Evolutionary conservation across 2,888 invertebrate genomes (phyloP).

Genomic region (Drosophila robusta): DNA sequence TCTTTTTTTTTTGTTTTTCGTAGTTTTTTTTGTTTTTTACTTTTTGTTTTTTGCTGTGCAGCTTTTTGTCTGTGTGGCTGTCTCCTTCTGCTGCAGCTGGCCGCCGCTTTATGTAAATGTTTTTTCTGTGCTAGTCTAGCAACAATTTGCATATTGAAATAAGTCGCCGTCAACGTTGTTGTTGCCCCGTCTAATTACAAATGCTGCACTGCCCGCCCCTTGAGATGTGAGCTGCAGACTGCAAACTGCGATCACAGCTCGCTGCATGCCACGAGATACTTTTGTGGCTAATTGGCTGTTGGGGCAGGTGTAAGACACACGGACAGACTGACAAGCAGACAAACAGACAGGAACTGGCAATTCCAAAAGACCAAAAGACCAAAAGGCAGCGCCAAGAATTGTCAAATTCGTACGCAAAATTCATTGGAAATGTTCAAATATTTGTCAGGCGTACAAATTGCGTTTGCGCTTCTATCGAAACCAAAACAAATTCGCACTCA

Average conservation of each 20-base stretch:
- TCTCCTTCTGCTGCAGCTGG: constrained; percentile 57
- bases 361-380: constrained; percentile 37
- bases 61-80: constrained; percentile 50
- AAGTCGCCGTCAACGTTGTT: constrained; percentile 43
- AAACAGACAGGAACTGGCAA: constrained; percentile 42
- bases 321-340: constrained; percentile 26
- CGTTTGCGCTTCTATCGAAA: constrained; percentile 65
- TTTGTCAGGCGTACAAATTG: constrained; percentile 78
- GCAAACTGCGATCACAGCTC: constrained; percentile 26
- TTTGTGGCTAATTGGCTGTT: constrained; percentile 66
- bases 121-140: constrained; percentile 49
- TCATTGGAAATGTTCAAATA: constrained; percentile 63
- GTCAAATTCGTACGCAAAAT: constrained; percentile 55
- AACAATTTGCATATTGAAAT: constrained; percentile 69
- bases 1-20: constrained; percentile 47
- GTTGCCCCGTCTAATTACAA: constrained; percentile 63
- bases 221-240: constrained; percentile 28
- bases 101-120: constrained; percentile 47
- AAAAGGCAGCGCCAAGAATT: constrained; percentile 44
- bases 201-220: constrained; percentile 47
- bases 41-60: constrained; percentile 13
- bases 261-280: constrained; percentile 56
- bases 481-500: constrained; percentile 57
- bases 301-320: constrained; percentile 59
- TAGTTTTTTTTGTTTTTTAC: constrained; percentile 26